A percentile compares a stretch with the other conserved stretches of the same genome.
phyloP scores from a whole-genome alignment of 2,888 invertebrate species.

The Amiota minor region DNA sequence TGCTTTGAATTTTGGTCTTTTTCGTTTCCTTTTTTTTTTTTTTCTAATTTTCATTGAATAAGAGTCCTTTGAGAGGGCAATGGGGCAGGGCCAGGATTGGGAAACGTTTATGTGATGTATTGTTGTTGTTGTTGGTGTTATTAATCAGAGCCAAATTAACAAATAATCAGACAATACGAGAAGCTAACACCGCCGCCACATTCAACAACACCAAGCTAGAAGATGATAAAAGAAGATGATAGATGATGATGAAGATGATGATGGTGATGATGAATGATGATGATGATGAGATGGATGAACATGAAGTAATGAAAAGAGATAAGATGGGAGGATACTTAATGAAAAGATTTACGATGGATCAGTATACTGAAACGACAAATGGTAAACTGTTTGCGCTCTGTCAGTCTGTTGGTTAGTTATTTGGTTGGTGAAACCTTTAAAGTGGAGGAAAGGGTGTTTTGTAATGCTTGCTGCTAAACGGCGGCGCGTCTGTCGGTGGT shows the following conservation, averaged over 20 bases:
- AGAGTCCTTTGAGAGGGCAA: too few species aligned
- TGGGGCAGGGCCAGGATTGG: neutral
- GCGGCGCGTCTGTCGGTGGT: constrained; percentile 9
- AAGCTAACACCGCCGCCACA: constrained; percentile 54
- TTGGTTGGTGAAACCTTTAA: neutral
- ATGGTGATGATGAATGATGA: too few species aligned
- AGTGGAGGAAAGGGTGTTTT: neutral
- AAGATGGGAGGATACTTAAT: constrained; percentile 66
- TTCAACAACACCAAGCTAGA: neutral
- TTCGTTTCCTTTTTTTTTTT: constrained; percentile 9
- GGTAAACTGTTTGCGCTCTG: too few species aligned
- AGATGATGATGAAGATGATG: too few species aligned
- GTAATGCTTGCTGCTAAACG: neutral
- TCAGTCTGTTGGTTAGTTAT: neutral
- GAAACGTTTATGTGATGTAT: neutral
- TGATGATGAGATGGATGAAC: too few species aligned
- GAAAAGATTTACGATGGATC: constrained; percentile 73
- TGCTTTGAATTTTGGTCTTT: constrained; percentile 18
- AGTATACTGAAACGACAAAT: constrained; percentile 53
- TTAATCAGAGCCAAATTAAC: constrained; percentile 75
- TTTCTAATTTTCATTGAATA: neutral
- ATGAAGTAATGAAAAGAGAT: too few species aligned
- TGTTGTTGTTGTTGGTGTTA: constrained; percentile 45
- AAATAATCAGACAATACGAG: constrained; percentile 73
- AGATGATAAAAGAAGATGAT: too few species aligned